These are phyloP conservation scores for Hyphantria cunea DNA, from an alignment of 1,140 invertebrate genomes.

Conservation along the genomic window DNA sequence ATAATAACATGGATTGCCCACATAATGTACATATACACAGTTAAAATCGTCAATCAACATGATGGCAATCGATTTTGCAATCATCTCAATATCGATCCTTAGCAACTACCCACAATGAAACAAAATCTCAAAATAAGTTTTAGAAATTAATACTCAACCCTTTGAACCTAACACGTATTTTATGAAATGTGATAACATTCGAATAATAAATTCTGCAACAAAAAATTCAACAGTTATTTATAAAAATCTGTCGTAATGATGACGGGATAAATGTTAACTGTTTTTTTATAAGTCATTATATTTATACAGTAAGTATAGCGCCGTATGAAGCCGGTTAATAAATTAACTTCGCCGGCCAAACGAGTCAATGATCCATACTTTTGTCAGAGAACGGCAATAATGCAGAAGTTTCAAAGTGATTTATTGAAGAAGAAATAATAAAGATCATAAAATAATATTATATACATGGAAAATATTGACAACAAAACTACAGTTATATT, in stretches of 20 bases:
- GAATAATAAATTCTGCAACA: background rate
- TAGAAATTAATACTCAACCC: background rate
- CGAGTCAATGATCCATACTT: conserved; percentile 26
- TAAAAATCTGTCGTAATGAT: conserved; percentile 8
- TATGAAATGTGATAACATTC: background rate
- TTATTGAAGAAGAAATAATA: no score
- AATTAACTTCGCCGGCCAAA: conserved; percentile 21
- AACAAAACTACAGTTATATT: no score
- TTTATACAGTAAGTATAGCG: conserved; percentile 19
- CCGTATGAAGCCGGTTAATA: conserved; percentile 8
- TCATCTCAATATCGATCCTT: no score
- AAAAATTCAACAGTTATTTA: conserved; percentile 6
- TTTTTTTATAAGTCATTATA: conserved; percentile 30
- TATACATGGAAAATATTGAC: no score
- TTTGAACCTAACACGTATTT: no score
- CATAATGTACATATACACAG: no score
- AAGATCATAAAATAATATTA: no score
- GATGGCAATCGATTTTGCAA: no score
- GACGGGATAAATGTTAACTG: conserved; percentile 11
- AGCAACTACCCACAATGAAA: no score
- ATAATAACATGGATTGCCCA: no score
- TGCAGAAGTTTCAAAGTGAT: conserved; percentile 1
- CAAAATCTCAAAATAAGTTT: no score
- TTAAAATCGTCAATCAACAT: no score
- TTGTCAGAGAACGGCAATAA: background rate